Conservation (phyloP, 1,140 invertebrate species). For the Anoplophora glabripennis region DNA sequence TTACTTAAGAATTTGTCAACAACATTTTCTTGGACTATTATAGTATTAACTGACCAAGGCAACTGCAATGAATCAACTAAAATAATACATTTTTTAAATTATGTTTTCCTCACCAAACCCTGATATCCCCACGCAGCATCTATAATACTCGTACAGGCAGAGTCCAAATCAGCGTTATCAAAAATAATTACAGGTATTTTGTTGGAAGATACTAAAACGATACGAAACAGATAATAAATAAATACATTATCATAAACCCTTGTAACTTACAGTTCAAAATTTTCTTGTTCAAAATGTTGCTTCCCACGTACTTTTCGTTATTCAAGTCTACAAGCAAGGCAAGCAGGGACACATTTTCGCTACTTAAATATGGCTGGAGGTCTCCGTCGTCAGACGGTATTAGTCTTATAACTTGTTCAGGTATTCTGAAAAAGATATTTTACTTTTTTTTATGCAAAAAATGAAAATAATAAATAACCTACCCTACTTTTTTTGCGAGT, state of each 20-base stretch:
- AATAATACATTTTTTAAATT: slow-evolving; percentile 2
- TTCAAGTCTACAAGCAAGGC: slow-evolving; percentile 23
- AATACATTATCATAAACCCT: neutral
- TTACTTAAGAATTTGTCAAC: slow-evolving; percentile 52
- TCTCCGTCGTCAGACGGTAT: slow-evolving; percentile 22
- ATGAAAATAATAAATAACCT: slow-evolving; percentile 10
- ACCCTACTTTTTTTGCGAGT: slow-evolving; percentile 39
- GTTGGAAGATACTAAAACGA: slow-evolving; percentile 30
- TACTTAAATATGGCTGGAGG: slow-evolving; percentile 18
- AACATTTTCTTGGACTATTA: slow-evolving; percentile 58
- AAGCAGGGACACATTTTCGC: slow-evolving; percentile 18
- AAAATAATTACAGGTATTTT: slow-evolving; percentile 57
- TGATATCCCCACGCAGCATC: slow-evolving; percentile 57
- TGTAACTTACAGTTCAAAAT: slow-evolving; percentile 23
- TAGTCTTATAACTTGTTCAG: slow-evolving; percentile 22
- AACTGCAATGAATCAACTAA: slow-evolving; percentile 46
- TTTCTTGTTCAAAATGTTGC: slow-evolving; percentile 21
- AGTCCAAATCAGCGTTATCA: slow-evolving; percentile 60
- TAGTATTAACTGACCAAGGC: slow-evolving; percentile 53
- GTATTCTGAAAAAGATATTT: slow-evolving; percentile 27
- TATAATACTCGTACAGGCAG: slow-evolving; percentile 56
- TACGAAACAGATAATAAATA: neutral
- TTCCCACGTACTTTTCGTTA: slow-evolving; percentile 16
- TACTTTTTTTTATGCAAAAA: neutral
- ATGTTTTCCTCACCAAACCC: slow-evolving; percentile 52